Evolutionary conservation across 2,888 invertebrate species (phyloP), one percentile per base, ranked within the genome.

Genomic region (Habrosyne pyritoides): DNA sequence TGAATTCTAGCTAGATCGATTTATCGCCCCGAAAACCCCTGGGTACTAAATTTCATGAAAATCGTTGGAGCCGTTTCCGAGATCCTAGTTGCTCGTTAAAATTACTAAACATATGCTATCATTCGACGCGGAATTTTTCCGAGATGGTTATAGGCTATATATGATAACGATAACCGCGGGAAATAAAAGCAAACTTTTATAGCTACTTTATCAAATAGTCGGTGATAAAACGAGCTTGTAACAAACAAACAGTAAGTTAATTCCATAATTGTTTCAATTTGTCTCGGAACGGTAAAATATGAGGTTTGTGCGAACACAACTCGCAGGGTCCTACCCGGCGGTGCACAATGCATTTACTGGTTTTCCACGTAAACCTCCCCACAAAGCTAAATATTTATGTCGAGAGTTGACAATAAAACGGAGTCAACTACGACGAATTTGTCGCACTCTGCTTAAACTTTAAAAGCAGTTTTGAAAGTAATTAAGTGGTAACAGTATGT

Each of bases 361-460:
- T 42, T 42, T 42, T 42, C 42, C 42, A 42, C 42, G 18, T 42
- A 18, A 42, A 42, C 42, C 42, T 18, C 8, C 42, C 8, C 12
- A 42, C 42, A 42, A 42, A 42, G 42, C 42, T 42, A 42, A 42
- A 42, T 42, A 42, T 42, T 42, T 42, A 42, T 42, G 18, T n/a
- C 18, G 18, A 42, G 42, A 2, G 18, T 14, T 18, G n/a, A 42
- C 42, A 18, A 42, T 42, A 42, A 42, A 42, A 42, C 42, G 6
- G 18, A 42, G 42, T 18, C 42, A 42, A 18, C 18, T 0, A 42
- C 42, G 8, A 18, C 18, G 18, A 18, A 42, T 42, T 42, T 18
- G 8, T n/a, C 42, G 42, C 42, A 42, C 14, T 42, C n/a, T 33
- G n/a, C n/a, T n/a, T 33, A 33, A 33, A 33, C 33, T 33, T 33